phyloP scores from a whole-genome alignment of 2,113 vertebrate species.

The Sylvia atricapilla region DNA sequence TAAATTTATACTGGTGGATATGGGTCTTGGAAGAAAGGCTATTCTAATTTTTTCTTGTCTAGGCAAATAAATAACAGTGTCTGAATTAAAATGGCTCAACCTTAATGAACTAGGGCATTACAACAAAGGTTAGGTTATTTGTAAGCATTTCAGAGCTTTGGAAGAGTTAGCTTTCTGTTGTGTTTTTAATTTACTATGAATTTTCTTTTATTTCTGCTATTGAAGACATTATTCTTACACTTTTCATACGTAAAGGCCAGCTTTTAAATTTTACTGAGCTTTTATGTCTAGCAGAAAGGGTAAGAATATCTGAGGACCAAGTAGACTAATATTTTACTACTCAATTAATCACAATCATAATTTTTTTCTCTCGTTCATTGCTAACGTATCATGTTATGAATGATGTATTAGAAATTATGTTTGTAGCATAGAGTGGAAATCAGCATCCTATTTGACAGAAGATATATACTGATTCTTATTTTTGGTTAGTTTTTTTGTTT shows the following conservation, averaged over 20 bases:
- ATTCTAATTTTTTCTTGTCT: background rate
- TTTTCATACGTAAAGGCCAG: background rate
- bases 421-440: background rate
- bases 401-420: background rate
- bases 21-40: background rate
- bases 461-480: background rate
- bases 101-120: background rate
- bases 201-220: background rate
- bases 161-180: background rate
- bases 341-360: background rate
- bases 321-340: background rate
- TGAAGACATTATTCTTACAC: background rate
- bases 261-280: accelerated
- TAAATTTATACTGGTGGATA: background rate
- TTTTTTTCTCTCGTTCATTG: background rate
- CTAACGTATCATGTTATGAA: background rate
- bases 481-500: no score
- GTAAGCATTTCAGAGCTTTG: background rate
- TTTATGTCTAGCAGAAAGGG: background rate
- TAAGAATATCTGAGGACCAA: background rate
- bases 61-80: background rate
- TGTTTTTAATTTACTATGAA: background rate
- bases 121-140: background rate
- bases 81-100: background rate
- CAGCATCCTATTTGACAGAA: background rate